Conservation (phyloP, 2,113 vertebrate species). For the Sigmodon hispidus region DNA sequence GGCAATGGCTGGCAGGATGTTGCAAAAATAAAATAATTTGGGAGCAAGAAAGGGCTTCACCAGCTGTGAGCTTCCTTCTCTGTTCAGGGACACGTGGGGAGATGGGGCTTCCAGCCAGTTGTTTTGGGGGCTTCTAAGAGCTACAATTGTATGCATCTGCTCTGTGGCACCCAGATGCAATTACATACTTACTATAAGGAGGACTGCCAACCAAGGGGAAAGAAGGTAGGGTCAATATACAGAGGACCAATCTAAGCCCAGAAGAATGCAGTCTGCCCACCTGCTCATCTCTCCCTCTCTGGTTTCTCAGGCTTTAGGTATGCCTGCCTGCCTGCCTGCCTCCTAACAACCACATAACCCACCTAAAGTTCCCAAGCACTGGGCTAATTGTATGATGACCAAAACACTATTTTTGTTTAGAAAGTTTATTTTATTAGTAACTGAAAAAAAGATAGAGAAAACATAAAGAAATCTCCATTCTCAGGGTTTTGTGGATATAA, state of each 20-base stretch:
- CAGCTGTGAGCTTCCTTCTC: background rate
- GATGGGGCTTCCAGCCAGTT: background rate
- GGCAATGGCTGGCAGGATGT: background rate
- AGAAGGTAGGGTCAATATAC: background rate
- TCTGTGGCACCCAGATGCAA: background rate
- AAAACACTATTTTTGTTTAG: background rate
- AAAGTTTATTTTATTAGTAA: background rate
- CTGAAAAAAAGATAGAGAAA: background rate
- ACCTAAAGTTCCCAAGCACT: rapidly evolving
- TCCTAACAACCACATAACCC: background rate
- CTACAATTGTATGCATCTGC: rapidly evolving
- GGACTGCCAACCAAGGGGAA: rapidly evolving
- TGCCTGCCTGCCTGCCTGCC: too few species aligned
- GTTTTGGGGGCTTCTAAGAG: background rate
- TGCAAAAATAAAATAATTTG: background rate
- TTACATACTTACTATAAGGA: background rate
- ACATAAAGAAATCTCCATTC: background rate
- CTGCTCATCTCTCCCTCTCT: background rate
- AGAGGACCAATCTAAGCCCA: rapidly evolving
- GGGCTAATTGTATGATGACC: background rate
- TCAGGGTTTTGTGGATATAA: background rate
- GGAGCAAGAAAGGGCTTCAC: background rate
- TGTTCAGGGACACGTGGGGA: background rate
- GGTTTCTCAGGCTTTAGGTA: background rate
- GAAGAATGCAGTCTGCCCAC: background rate